Evolutionary conservation across 1,140 invertebrate species (phyloP), one percentile per base, ranked within the genome.

Genomic region (Drosophila pruinosa): DNA sequence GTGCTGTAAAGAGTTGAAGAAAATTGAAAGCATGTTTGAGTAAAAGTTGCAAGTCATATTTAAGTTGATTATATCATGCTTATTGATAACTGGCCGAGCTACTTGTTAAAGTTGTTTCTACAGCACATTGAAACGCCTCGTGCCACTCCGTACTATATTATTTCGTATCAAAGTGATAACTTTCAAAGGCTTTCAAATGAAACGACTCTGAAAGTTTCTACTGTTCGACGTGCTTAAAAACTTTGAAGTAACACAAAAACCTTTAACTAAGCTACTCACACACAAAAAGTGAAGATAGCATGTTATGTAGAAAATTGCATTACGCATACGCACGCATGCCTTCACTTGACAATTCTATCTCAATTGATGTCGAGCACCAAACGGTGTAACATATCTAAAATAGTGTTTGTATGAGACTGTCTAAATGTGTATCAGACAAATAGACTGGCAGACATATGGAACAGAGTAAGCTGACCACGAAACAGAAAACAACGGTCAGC

Each of bases 401-500:
- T 85, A 76, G 81, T 43, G 38, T 34, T 15, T 58, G 14, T 34
- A 21, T 54, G 21, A n/a, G n/a, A n/a, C n/a, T 39, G 12, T 64
- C 21, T 43, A 28, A 54, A 14, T 50, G 14, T 54, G 24, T 38
- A 47, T 26, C 36, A 54, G 54, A 54, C 39, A 39, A 14, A 34
- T 28, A 48, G 38, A 34, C 38, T 36, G 48, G 54, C 22, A 41
- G 17, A 19, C 48, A 59, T 15, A n/a, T 41, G 53, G 21, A 14
- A 21, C 2, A 45, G 15, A 52, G 26, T 19, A 17, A 52, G 21
- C 64, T 86, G 82, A 86, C 82, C 82, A 57, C 79, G 88, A 69
- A 67, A 88, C 77, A 65, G 78, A 82, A 81, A 88, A 86, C 82
- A 78, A 86, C 88, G 88, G 82, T 86, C 78, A 88, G 63, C 53